phyloP scores from a whole-genome alignment of 2,797 vertebrate species.

The Pseudochaenichthys georgianus region DNA sequence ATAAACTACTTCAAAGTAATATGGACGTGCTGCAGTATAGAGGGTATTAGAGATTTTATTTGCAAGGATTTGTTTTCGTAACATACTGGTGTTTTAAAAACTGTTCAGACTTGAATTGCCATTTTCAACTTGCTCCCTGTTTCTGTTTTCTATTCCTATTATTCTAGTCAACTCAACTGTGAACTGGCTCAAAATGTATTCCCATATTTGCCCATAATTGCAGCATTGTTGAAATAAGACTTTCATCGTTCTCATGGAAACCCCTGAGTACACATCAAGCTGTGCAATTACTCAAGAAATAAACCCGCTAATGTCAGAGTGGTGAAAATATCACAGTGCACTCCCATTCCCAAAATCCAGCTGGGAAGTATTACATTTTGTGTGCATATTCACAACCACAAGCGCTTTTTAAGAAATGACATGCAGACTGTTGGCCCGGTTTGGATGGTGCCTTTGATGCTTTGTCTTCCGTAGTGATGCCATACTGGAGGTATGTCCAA shows the following conservation, averaged over 20 bases:
- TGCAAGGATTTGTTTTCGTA: conserved; percentile 61
- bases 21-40: conserved; percentile 58
- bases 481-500: conserved; percentile 57
- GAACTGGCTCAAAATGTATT: conserved; percentile 82
- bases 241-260: conserved; percentile 84
- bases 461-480: conserved; percentile 69
- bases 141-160: conserved; percentile 78
- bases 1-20: conserved; percentile 73
- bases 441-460: conserved; percentile 65
- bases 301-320: conserved; percentile 81
- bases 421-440: conserved; percentile 58
- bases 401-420: conserved; percentile 69
- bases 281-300: conserved; percentile 84
- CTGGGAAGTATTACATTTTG: conserved; percentile 81
- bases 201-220: conserved; percentile 83
- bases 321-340: conserved; percentile 81
- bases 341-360: conserved; percentile 78
- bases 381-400: conserved; percentile 69
- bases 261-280: conserved; percentile 81
- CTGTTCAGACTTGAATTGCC: conserved; percentile 74
- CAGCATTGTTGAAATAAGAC: conserved; percentile 82
- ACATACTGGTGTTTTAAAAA: conserved; percentile 72
- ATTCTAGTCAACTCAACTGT: conserved; percentile 82
- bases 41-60: conserved; percentile 66
- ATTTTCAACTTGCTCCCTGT: conserved; percentile 72